Evolutionary conservation across 2,888 invertebrate species (phyloP).

Genomic region (Limnephilus marmoratus): DNA sequence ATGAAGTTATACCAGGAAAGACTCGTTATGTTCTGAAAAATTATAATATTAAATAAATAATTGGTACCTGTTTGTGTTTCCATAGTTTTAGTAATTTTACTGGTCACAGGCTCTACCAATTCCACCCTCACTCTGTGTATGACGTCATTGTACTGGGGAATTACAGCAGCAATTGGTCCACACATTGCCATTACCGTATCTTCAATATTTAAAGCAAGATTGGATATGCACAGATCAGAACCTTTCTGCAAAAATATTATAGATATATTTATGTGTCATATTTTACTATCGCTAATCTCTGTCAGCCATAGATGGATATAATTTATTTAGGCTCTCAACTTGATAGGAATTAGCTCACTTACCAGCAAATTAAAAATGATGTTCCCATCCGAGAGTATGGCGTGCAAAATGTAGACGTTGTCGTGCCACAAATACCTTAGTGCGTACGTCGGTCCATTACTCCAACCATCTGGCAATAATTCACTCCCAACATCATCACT

Average conservation of each 20-base stretch:
- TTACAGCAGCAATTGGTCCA: constrained; percentile 80
- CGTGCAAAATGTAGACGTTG: constrained; percentile 82
- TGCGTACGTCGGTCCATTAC: constrained; percentile 81
- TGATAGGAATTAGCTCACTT: constrained; percentile 66
- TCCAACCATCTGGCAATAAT: constrained; percentile 87
- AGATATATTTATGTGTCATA: neutral
- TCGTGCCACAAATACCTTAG: constrained; percentile 84
- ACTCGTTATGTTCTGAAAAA: neutral
- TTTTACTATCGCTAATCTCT: neutral
- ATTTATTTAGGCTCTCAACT: neutral
- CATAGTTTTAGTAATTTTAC: constrained; percentile 71
- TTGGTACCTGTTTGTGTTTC: constrained; percentile 74
- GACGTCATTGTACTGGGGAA: constrained; percentile 81
- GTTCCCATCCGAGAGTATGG: constrained; percentile 79
- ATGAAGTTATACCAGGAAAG: neutral
- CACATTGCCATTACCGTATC: constrained; percentile 76
- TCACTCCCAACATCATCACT: constrained; percentile 82
- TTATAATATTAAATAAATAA: constrained; percentile 55
- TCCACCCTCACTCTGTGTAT: constrained; percentile 81
- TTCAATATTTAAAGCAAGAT: constrained; percentile 79
- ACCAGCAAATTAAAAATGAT: constrained; percentile 83
- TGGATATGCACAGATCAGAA: constrained; percentile 79
- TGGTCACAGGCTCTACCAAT: constrained; percentile 81
- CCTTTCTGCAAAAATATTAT: constrained; percentile 73
- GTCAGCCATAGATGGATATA: no score